phyloP scores from a whole-genome alignment of 2,888 invertebrate genomes.

The Phyllotreta cruciferae region DNA sequence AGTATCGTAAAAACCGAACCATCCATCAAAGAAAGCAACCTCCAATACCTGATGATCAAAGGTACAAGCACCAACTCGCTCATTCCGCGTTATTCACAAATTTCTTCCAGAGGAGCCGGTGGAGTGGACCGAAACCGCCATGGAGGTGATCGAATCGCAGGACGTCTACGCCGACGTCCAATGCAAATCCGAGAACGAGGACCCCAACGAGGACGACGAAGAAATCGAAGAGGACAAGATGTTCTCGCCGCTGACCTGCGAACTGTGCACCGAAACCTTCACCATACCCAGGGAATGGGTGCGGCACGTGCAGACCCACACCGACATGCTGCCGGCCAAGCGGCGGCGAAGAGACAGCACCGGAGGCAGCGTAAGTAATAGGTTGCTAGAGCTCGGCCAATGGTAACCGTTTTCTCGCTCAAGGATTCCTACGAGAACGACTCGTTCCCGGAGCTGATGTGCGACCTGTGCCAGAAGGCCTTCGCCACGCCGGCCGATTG shows the following conservation, averaged over 20 bases:
- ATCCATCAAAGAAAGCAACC: slow-evolving; percentile 35
- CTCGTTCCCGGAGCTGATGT: slow-evolving; percentile 73
- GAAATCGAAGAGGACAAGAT: slow-evolving; percentile 68
- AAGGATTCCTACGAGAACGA: slow-evolving; percentile 72
- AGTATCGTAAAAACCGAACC: slow-evolving; percentile 29
- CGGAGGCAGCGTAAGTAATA: slow-evolving; percentile 40
- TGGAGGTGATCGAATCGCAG: slow-evolving; percentile 65
- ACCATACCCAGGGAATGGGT: slow-evolving; percentile 84
- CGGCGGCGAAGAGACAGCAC: slow-evolving; percentile 65
- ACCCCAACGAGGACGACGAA: slow-evolving; percentile 66
- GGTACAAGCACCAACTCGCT: neutral
- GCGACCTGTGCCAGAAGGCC: slow-evolving; percentile 78
- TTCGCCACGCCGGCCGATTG: slow-evolving; percentile 84
- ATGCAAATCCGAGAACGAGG: slow-evolving; percentile 68
- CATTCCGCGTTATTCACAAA: neutral
- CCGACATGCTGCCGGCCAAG: slow-evolving; percentile 67
- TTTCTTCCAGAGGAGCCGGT: slow-evolving; percentile 66
- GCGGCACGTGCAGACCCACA: slow-evolving; percentile 81
- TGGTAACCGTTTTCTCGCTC: slow-evolving; percentile 56
- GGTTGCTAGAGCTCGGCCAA: too few species aligned
- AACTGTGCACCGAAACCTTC: slow-evolving; percentile 84
- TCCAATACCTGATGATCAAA: slow-evolving; percentile 59
- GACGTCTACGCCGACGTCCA: slow-evolving; percentile 74
- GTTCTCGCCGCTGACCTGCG: slow-evolving; percentile 81
- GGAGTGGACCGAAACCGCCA: slow-evolving; percentile 75